Conservation (phyloP, 2,113 vertebrate genomes). For the Coracopsis vasa region DNA sequence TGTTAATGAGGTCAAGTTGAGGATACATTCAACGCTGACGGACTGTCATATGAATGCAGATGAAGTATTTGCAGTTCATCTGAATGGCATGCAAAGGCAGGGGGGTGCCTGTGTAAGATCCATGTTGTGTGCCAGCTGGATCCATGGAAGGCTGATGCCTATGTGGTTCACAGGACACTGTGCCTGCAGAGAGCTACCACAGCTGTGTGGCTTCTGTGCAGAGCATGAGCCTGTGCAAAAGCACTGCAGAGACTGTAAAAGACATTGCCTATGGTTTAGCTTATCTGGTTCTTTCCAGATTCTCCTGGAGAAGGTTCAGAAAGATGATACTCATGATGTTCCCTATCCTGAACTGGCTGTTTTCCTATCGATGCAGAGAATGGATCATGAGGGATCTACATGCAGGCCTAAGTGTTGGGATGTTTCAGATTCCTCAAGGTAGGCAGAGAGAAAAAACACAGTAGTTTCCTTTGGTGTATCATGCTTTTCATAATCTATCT, state of each 20-base stretch:
- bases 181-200: neutral
- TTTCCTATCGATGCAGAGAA: constrained; percentile 51
- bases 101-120: neutral
- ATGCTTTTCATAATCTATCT: neutral
- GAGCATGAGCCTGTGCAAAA: neutral
- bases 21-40: neutral
- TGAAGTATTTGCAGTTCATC: neutral
- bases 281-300: constrained; percentile 43
- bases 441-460: neutral
- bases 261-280: neutral
- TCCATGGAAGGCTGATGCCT: neutral
- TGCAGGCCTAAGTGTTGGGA: constrained; percentile 60
- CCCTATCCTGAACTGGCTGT: constrained; percentile 62
- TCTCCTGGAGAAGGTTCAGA: constrained; percentile 53
- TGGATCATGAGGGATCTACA: constrained; percentile 69
- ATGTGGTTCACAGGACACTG: accelerated
- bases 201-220: neutral
- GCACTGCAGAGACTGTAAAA: neutral
- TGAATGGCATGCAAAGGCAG: neutral
- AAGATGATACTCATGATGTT: constrained; percentile 11
- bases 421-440: constrained; percentile 70
- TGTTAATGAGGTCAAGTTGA: constrained; percentile 4
- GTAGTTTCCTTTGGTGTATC: neutral
- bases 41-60: neutral
- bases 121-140: neutral